phyloP scores from a whole-genome alignment of 2,888 invertebrate species.

The Parnassius glacialis region DNA sequence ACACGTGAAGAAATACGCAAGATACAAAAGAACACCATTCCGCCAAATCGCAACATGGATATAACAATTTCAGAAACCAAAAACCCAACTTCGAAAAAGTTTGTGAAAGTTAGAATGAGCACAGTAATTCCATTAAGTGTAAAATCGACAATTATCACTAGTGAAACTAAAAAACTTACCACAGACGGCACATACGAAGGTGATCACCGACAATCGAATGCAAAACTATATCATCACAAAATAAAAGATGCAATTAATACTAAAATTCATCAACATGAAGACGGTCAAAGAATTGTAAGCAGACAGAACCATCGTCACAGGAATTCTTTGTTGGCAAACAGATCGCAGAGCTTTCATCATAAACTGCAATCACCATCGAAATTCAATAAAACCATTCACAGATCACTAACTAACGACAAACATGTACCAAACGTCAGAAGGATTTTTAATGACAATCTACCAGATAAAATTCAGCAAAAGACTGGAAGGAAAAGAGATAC shows the following conservation, averaged over 20 bases:
- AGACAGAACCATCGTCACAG: conserved; percentile 14
- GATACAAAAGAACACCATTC: conserved; percentile 11
- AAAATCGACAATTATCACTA: conserved; percentile 4
- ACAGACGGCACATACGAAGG: conserved; percentile 3
- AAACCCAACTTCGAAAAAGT: conserved; percentile 8
- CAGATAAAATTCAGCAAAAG: conserved; percentile 20
- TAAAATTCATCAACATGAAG: neutral
- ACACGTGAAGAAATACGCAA: conserved; percentile 9
- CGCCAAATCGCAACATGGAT: neutral
- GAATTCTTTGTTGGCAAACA: conserved; percentile 7
- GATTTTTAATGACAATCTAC: conserved; percentile 9
- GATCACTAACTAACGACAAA: conserved; percentile 8
- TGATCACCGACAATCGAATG: conserved; percentile 3
- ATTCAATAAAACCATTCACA: conserved; percentile 19
- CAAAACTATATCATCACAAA: conserved; percentile 7
- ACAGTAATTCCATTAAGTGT: conserved; percentile 4
- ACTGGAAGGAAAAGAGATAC: conserved; percentile 31
- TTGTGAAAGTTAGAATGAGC: neutral
- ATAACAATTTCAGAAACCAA: conserved; percentile 7
- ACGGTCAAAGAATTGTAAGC: conserved; percentile 7
- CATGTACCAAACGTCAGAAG: conserved; percentile 4
- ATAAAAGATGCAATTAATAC: neutral
- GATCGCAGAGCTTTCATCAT: conserved; percentile 1
- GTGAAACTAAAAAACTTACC: conserved; percentile 12
- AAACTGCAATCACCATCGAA: conserved; percentile 14